Evolutionary conservation across 2,888 invertebrate genomes (phyloP).

Genomic region (Chalcis sispes): DNA sequence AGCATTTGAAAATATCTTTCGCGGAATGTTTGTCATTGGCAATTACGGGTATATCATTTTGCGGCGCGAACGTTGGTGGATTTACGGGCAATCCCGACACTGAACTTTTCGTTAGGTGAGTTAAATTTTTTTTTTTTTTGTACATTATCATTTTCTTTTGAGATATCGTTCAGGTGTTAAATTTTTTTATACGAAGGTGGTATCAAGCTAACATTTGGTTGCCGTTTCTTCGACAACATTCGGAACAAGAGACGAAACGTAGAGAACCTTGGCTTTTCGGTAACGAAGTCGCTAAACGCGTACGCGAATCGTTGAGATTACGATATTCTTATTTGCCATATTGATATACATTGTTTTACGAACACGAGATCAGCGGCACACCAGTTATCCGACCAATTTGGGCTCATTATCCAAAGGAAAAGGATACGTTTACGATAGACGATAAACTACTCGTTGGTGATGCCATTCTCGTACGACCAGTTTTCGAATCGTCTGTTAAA

Average conservation of each 20-base stretch:
- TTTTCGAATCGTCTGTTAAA: constrained; percentile 85
- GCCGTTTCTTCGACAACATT: constrained; percentile 97
- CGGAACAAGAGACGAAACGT: constrained; percentile 97
- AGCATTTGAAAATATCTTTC: constrained; percentile 88
- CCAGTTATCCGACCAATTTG: constrained; percentile 95
- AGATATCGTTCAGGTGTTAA: neutral
- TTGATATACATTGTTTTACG: constrained; percentile 93
- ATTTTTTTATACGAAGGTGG: constrained; percentile 79
- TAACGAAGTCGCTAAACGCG: constrained; percentile 82
- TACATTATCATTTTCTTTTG: neutral
- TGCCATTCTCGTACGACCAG: constrained; percentile 89
- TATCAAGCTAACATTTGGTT: constrained; percentile 96
- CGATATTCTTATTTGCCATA: constrained; percentile 93
- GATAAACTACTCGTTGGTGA: constrained; percentile 88
- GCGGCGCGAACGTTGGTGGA: constrained; percentile 98
- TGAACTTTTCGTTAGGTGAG: constrained; percentile 84
- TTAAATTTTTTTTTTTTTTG: neutral
- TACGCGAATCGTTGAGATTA: constrained; percentile 85
- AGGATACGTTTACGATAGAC: constrained; percentile 88
- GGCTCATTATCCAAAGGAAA: constrained; percentile 92
- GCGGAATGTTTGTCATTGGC: constrained; percentile 96
- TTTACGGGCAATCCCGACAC: constrained; percentile 97
- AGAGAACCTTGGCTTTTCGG: constrained; percentile 97
- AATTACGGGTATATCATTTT: constrained; percentile 91
- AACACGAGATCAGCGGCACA: constrained; percentile 88